Conservation (phyloP, 2,888 invertebrate species). For the Prosapia bicincta region DNA sequence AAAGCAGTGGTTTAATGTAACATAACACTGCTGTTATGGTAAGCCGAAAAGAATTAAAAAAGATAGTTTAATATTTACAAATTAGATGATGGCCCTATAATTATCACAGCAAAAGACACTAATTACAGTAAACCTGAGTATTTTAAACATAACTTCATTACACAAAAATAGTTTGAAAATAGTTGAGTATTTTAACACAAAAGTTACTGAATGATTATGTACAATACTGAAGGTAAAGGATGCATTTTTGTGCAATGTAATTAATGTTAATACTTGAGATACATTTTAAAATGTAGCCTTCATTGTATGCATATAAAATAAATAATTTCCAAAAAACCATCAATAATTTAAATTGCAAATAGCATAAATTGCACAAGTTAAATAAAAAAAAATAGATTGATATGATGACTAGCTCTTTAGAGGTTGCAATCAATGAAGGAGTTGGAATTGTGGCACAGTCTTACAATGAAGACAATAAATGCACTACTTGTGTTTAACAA, state of each 20-base stretch:
- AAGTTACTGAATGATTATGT: not conserved
- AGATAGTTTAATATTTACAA: not conserved
- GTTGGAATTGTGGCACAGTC: not conserved
- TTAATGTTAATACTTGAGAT: not conserved
- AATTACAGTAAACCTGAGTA: not conserved
- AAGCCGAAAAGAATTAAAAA: not conserved
- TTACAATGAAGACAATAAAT: not conserved
- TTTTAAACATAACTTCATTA: not conserved
- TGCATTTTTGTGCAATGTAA: not conserved
- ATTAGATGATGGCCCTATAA: not conserved
- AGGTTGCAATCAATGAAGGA: not conserved
- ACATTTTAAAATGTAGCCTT: not conserved
- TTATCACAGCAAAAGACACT: not conserved
- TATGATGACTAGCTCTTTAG: not conserved
- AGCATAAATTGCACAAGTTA: not conserved
- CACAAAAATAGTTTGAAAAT: not conserved
- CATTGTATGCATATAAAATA: not conserved
- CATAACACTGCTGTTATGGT: not conserved
- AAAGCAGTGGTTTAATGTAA: not conserved
- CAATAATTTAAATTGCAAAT: not conserved
- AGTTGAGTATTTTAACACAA: not conserved
- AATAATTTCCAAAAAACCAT: not conserved
- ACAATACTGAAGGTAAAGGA: not conserved
- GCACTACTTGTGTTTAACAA: not conserved
- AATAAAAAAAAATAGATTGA: not conserved